phyloP scores from a whole-genome alignment of 2,113 vertebrate genomes.

The Leucopternis melanops region DNA sequence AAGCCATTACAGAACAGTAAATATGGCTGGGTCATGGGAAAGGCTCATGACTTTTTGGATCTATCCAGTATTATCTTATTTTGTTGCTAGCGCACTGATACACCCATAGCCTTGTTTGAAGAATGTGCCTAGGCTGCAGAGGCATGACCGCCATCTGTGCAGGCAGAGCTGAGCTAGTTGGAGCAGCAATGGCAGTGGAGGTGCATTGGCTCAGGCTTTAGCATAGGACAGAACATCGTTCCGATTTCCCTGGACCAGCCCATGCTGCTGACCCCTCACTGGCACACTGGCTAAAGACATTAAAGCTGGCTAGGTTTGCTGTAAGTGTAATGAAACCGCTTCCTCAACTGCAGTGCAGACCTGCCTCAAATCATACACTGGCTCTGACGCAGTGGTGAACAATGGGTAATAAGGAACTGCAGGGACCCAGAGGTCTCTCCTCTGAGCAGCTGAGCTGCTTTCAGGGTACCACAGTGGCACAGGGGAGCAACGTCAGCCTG shows the following conservation, averaged over 20 bases:
- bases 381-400: not conserved
- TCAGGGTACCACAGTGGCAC: not conserved
- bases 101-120: not conserved
- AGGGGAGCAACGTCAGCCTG: not conserved
- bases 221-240: not conserved
- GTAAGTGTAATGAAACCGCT: not conserved
- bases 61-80: not conserved
- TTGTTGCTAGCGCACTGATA: rapidly evolving
- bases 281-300: not conserved
- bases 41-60: not conserved
- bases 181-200: not conserved
- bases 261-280: rapidly evolving
- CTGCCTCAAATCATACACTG: not conserved
- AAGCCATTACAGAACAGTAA: not conserved
- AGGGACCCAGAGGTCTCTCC: rapidly evolving
- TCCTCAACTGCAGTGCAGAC: not conserved
- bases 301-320: not conserved
- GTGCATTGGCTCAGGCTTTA: not conserved
- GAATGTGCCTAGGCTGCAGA: not conserved
- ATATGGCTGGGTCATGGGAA: not conserved
- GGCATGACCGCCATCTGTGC: not conserved
- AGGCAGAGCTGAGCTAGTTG: not conserved
- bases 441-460: not conserved
- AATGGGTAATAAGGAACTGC: rapidly evolving
- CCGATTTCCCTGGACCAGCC: not conserved